Conservation (phyloP, 2,113 vertebrate genomes). For the Aphyosemion australe region DNA sequence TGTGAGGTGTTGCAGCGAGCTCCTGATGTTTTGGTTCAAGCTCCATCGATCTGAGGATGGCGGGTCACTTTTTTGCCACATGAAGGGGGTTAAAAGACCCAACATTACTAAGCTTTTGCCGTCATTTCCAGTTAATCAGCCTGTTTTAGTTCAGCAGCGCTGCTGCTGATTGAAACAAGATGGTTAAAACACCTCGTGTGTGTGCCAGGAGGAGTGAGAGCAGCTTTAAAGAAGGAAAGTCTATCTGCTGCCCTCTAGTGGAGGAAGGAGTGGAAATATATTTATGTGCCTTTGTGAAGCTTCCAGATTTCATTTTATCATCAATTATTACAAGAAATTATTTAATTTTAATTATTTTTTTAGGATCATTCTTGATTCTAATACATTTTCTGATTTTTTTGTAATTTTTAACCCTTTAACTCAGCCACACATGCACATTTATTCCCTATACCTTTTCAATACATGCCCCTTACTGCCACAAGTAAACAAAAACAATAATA, state of each 20-base stretch:
- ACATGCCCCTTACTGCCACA: no score
- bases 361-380: no score
- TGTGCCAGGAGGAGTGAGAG: background rate
- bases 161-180: constrained; percentile 59
- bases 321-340: no score
- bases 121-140: constrained; percentile 54
- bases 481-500: no score
- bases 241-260: constrained; percentile 70
- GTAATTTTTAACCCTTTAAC: background rate
- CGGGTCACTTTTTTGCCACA: constrained; percentile 19
- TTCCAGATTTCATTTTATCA: no score
- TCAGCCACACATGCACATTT: no score
- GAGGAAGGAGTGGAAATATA: no score
- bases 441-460: no score
- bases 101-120: constrained; percentile 31
- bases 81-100: constrained; percentile 24
- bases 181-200: constrained; percentile 16
- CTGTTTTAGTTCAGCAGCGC: constrained; percentile 14
- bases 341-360: no score
- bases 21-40: constrained; percentile 36
- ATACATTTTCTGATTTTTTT: background rate
- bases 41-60: constrained; percentile 29
- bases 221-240: constrained; percentile 6
- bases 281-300: no score
- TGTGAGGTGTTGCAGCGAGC: constrained; percentile 14